Conservation (phyloP, 2,888 invertebrate genomes). For the Andrena bicolor region DNA sequence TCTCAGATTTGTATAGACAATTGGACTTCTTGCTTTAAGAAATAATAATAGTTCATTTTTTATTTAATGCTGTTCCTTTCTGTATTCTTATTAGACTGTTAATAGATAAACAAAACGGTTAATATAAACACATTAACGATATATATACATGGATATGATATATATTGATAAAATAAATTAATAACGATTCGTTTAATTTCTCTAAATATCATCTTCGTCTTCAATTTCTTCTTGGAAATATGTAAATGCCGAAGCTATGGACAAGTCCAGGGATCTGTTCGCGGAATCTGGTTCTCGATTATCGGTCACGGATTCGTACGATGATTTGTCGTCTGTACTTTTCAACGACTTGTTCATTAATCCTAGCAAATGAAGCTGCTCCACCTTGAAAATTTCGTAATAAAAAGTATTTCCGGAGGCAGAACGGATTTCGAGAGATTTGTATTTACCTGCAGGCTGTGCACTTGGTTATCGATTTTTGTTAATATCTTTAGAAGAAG, state of each 20-base stretch:
- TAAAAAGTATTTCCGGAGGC: background rate
- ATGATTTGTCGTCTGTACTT: background rate
- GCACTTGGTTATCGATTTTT: constrained; percentile 78
- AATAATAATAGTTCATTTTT: constrained; percentile 57
- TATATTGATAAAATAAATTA: constrained; percentile 42
- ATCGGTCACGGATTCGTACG: background rate
- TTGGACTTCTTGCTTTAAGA: constrained; percentile 58
- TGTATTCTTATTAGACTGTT: constrained; percentile 37
- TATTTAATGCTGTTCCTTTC: constrained; percentile 44
- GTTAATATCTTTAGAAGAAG: constrained; percentile 72
- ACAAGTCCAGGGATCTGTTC: constrained; percentile 56
- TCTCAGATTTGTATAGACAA: constrained; percentile 70
- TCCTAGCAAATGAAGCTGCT: constrained; percentile 79
- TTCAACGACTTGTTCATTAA: constrained; percentile 57
- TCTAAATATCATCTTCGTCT: constrained; percentile 58
- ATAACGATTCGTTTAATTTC: constrained; percentile 9
- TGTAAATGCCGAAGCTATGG: constrained; percentile 29
- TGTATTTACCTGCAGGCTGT: constrained; percentile 77
- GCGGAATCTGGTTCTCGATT: constrained; percentile 22
- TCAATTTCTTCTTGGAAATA: constrained; percentile 67
- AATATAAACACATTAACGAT: constrained; percentile 16
- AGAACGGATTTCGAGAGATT: background rate
- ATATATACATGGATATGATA: constrained; percentile 13
- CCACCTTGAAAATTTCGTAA: constrained; percentile 74
- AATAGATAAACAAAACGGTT: constrained; percentile 5